Evolutionary conservation across 2,113 vertebrate genomes (phyloP).

Genomic region (Oryzias javanicus): DNA sequence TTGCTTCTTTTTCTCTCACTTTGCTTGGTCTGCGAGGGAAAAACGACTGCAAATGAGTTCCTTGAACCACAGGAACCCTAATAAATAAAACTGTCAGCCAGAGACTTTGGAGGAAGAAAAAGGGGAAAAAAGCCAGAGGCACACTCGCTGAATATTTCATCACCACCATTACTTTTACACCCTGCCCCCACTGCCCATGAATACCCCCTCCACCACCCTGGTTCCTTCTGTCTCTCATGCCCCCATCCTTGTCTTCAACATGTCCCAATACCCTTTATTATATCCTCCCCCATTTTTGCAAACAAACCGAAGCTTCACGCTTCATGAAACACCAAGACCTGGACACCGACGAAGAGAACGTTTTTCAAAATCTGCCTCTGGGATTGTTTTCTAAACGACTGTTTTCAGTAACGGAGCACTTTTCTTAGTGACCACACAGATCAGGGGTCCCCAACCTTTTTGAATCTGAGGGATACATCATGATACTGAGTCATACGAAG

Average conservation of each 20-base stretch:
- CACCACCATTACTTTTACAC: conserved; percentile 67
- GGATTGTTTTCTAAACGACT: conserved; percentile 7
- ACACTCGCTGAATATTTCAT: conserved; percentile 84
- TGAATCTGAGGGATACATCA: too few relatives aligned
- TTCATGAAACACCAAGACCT: conserved; percentile 57
- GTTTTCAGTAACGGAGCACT: conserved; percentile 7
- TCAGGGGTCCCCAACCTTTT: too few relatives aligned
- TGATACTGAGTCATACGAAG: too few relatives aligned
- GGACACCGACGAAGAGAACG: conserved; percentile 39
- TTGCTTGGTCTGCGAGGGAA: conserved; percentile 74
- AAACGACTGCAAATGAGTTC: conserved; percentile 81
- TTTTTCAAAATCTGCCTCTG: conserved; percentile 9
- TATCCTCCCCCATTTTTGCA: conserved; percentile 59
- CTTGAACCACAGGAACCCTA: conserved; percentile 80
- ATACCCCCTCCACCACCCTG: conserved; percentile 48
- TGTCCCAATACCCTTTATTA: conserved; percentile 60
- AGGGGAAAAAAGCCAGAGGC: conserved; percentile 67
- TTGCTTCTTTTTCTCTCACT: conserved; percentile 50
- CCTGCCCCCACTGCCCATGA: conserved; percentile 64
- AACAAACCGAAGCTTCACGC: conserved; percentile 61
- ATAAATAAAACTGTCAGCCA: conserved; percentile 79
- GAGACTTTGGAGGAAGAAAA: conserved; percentile 57
- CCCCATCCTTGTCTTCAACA: conserved; percentile 27
- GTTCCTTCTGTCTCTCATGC: conserved; percentile 45
- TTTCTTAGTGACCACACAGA: too few relatives aligned